Percentiles rank a stretch among this genome's conserved stretches.
phyloP scores from a whole-genome alignment of 2,888 invertebrate genomes.

The Brachypterus glaber region DNA sequence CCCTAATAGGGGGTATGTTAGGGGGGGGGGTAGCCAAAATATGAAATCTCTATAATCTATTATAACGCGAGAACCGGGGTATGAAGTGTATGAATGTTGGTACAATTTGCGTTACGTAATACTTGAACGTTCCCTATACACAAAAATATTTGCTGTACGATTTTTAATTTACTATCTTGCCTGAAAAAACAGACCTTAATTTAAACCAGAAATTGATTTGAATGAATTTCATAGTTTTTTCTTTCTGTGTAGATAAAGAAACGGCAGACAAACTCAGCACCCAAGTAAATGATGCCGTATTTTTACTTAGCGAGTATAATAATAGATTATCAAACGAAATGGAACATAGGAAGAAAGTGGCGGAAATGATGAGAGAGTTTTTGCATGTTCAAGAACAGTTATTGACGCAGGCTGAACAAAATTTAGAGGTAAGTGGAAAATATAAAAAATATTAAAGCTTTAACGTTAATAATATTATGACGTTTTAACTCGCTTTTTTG shows the following conservation, averaged over 20 bases:
- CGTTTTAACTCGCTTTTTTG: constrained; percentile 7
- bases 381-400: constrained; percentile 79
- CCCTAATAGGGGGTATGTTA: too few relatives aligned
- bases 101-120: too few relatives aligned
- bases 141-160: too few relatives aligned
- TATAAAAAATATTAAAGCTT: constrained; percentile 2
- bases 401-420: constrained; percentile 75
- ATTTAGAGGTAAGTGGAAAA: constrained; percentile 60
- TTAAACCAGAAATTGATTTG: background rate
- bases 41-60: too few relatives aligned
- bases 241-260: constrained; percentile 53
- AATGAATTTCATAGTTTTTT: background rate
- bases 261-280: constrained; percentile 67
- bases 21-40: too few relatives aligned
- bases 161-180: too few relatives aligned
- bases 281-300: constrained; percentile 82
- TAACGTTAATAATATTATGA: constrained; percentile 1
- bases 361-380: constrained; percentile 80
- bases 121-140: too few relatives aligned
- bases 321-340: constrained; percentile 75
- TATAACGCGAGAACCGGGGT: too few relatives aligned
- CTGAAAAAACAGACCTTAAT: too few relatives aligned
- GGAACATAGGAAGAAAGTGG: constrained; percentile 78
- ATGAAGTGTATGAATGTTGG: too few relatives aligned
- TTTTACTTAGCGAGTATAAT: constrained; percentile 82